Conservation (phyloP, 2,888 invertebrate species). For the Eupithecia tripunctaria region DNA sequence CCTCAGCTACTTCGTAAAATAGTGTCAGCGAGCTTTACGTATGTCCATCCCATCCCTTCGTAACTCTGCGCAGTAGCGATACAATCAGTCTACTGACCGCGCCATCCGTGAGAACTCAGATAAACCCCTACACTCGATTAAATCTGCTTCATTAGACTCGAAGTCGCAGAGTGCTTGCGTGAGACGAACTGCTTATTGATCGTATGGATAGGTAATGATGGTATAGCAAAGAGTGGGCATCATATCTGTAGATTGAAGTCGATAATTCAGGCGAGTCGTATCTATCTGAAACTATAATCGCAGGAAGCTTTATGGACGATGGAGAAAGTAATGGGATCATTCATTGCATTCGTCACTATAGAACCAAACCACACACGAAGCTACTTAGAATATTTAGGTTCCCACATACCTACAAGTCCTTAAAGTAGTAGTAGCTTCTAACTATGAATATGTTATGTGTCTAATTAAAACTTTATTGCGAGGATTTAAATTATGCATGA, state of each 20-base stretch:
- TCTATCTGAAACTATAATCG: constrained; percentile 69
- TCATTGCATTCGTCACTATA: constrained; percentile 71
- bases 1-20: constrained; percentile 44
- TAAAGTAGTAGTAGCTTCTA: not conserved
- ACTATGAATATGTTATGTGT: constrained; percentile 11
- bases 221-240: constrained; percentile 53
- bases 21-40: constrained; percentile 42
- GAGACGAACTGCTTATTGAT: constrained; percentile 52
- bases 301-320: constrained; percentile 67
- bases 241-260: constrained; percentile 55
- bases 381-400: constrained; percentile 28
- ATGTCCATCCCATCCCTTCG: constrained; percentile 31
- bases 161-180: constrained; percentile 57
- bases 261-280: constrained; percentile 53
- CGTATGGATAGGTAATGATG: constrained; percentile 53
- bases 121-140: constrained; percentile 67
- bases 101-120: constrained; percentile 73
- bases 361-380: constrained; percentile 71
- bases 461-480: constrained; percentile 6
- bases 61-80: constrained; percentile 53
- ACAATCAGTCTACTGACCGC: constrained; percentile 58
- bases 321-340: constrained; percentile 73
- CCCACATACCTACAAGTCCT: not conserved
- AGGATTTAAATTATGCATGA: constrained; percentile 15
- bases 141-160: constrained; percentile 73